Percentiles rank a stretch among this genome's conserved stretches.
Evolutionary conservation across 2,113 vertebrate genomes (phyloP).

Genomic region (Hippocampus barbouri): DNA sequence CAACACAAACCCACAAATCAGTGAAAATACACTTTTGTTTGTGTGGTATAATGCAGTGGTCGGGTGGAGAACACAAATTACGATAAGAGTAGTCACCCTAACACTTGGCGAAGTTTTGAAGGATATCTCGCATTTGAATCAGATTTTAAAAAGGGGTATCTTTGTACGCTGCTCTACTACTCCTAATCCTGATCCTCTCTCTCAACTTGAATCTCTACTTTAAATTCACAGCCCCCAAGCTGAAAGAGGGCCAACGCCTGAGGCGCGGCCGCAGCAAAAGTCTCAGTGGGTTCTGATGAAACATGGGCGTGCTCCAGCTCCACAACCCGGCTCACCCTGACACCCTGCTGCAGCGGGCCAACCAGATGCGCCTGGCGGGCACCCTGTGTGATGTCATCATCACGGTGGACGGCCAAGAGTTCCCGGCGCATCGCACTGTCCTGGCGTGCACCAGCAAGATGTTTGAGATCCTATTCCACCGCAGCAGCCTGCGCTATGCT

Average conservation of each 20-base stretch:
- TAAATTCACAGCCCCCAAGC: constrained; percentile 40
- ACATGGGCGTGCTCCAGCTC: constrained; percentile 95
- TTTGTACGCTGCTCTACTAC: background rate
- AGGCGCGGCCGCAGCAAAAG: constrained; percentile 73
- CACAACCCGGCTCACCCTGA: constrained; percentile 94
- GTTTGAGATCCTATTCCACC: constrained; percentile 98
- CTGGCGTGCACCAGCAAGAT: constrained; percentile 98
- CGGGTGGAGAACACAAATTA: too few species aligned
- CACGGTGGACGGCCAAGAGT: constrained; percentile 97
- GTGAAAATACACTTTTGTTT: too few species aligned
- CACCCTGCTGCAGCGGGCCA: constrained; percentile 93
- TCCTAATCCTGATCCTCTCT: constrained; percentile 31
- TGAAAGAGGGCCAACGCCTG: constrained; percentile 72
- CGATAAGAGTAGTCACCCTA: too few species aligned
- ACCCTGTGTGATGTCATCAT: constrained; percentile 97
- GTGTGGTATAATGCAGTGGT: too few species aligned
- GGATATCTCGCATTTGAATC: too few species aligned
- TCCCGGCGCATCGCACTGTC: constrained; percentile 92
- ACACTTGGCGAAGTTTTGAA: too few species aligned
- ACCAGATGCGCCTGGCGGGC: constrained; percentile 95
- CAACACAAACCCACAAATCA: too few species aligned
- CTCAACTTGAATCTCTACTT: background rate
- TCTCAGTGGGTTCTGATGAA: constrained; percentile 76
- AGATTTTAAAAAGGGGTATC: background rate
- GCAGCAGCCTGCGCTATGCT: constrained; percentile 95